Conservation (phyloP, 2,113 vertebrate species). For the Empidonax traillii region DNA sequence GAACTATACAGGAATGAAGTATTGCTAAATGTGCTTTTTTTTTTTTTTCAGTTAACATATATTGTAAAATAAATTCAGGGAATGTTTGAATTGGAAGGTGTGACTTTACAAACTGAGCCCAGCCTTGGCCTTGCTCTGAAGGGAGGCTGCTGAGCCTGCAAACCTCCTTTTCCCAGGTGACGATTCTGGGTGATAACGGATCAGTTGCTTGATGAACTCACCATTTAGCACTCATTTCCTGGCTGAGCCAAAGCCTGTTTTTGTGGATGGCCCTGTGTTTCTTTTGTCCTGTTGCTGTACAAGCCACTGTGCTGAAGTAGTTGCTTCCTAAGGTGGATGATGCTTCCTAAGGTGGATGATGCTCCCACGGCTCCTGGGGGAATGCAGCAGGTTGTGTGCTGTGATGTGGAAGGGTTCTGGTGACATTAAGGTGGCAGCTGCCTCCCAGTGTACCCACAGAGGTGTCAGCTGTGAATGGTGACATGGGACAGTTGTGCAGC, state of each 20-base stretch:
- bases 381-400: neutral
- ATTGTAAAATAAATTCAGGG: neutral
- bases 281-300: neutral
- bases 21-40: neutral
- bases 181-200: neutral
- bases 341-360: neutral
- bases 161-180: neutral
- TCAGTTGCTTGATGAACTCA: neutral
- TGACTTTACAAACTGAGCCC: neutral
- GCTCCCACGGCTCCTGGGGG: neutral
- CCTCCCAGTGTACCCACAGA: neutral
- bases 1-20: neutral
- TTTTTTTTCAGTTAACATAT: neutral
- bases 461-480: neutral
- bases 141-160: neutral
- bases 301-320: neutral
- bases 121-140: neutral
- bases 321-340: neutral
- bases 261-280: rapidly evolving
- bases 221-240: neutral
- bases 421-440: neutral
- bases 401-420: neutral
- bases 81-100: neutral
- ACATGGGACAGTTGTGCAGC: neutral
- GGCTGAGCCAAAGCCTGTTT: neutral